A percentile compares a stretch with the other conserved stretches of the same genome.
Evolutionary conservation across 2,797 vertebrate genomes (phyloP).

Genomic region (Pipistrellus kuhlii): DNA sequence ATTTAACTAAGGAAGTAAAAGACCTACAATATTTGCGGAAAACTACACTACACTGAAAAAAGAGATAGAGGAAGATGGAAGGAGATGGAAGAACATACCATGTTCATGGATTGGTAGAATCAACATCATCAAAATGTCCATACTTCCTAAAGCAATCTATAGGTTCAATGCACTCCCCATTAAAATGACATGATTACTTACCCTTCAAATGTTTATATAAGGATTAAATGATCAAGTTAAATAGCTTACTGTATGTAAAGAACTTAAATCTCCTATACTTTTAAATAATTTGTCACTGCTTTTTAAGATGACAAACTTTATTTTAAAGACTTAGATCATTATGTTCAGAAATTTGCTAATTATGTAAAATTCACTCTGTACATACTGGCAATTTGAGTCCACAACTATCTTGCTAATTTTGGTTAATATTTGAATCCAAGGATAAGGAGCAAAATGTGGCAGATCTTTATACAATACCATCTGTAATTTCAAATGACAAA

Average conservation of each 20-base stretch:
- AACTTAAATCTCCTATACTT: neutral
- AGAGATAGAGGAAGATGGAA: too few species aligned
- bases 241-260: slow-evolving; percentile 20
- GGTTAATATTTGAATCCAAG: neutral
- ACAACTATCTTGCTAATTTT: slow-evolving; percentile 29
- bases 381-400: slow-evolving; percentile 10
- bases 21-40: too few species aligned
- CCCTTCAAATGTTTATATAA: neutral
- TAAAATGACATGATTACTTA: slow-evolving; percentile 5
- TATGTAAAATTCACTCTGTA: slow-evolving; percentile 36
- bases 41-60: too few species aligned
- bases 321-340: neutral
- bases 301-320: slow-evolving; percentile 50
- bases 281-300: slow-evolving; percentile 7
- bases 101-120: too few species aligned
- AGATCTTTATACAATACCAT: slow-evolving; percentile 32
- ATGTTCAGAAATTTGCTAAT: neutral
- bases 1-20: too few species aligned
- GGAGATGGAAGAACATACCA: too few species aligned
- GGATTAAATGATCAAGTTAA: slow-evolving; percentile 36
- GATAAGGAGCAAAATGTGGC: slow-evolving; percentile 11
- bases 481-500: slow-evolving; percentile 57
- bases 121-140: too few species aligned
- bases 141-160: too few species aligned
- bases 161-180: too few species aligned